A percentile compares a stretch with the other conserved stretches of the same genome.
Evolutionary conservation across 2,113 vertebrate genomes (phyloP).

Genomic region (Cochlearius cochlearius): DNA sequence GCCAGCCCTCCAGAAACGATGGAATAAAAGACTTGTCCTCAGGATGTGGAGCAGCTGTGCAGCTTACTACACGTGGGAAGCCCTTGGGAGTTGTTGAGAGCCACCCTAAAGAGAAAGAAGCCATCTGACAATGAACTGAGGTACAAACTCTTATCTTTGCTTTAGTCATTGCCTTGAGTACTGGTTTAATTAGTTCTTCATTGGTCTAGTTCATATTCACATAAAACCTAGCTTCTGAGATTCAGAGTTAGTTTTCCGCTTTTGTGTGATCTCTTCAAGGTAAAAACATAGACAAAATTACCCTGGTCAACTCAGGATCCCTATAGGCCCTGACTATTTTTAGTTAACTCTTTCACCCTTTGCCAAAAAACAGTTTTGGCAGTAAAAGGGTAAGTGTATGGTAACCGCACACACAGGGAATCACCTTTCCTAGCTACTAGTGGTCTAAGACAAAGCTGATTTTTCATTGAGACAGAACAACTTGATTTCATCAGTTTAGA

Average conservation of each 20-base stretch:
- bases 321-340: neutral
- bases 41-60: neutral
- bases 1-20: neutral
- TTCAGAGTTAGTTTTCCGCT: neutral
- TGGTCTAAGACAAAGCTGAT: neutral
- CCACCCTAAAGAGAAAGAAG: neutral
- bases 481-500: neutral
- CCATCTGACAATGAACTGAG: neutral
- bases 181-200: neutral
- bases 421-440: neutral
- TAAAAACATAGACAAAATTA: neutral
- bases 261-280: neutral
- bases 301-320: neutral
- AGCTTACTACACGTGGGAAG: neutral
- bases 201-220: neutral
- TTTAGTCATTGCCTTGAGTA: neutral
- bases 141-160: neutral
- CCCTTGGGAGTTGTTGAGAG: neutral
- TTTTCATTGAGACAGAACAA: neutral
- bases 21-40: neutral
- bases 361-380: neutral
- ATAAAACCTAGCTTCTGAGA: neutral
- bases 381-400: neutral
- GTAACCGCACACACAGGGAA: neutral
- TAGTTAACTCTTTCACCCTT: neutral